Conservation (phyloP, 2,113 vertebrate species). For the Camelus bactrianus region DNA sequence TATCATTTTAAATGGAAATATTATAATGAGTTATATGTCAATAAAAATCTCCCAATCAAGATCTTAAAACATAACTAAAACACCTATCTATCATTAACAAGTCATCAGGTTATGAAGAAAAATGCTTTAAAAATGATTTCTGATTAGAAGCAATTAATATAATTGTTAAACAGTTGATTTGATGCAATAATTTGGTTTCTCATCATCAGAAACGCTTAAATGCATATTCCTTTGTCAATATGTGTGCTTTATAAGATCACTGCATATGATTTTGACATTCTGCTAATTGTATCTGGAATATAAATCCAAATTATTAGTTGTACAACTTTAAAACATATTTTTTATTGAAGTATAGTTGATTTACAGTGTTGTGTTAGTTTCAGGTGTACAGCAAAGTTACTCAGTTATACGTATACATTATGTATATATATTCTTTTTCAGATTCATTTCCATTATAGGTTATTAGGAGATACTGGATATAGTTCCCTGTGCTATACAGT, state of each 20-base stretch:
- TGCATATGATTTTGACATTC: slow-evolving; percentile 15
- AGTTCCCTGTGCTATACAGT: neutral
- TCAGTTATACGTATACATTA: neutral
- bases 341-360: neutral
- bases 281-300: slow-evolving; percentile 20
- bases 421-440: neutral
- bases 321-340: slow-evolving; percentile 1
- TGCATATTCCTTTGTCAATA: slow-evolving; percentile 31
- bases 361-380: neutral
- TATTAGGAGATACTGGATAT: neutral
- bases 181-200: slow-evolving; percentile 45
- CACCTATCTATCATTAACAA: neutral
- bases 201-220: slow-evolving; percentile 4
- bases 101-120: slow-evolving; percentile 33
- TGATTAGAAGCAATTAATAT: slow-evolving; percentile 50
- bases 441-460: neutral
- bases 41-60: slow-evolving; percentile 24
- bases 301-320: slow-evolving; percentile 39
- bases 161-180: slow-evolving; percentile 55
- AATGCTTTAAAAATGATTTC: slow-evolving; percentile 54
- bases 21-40: slow-evolving; percentile 28
- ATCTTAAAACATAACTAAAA: slow-evolving; percentile 35
- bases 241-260: slow-evolving; percentile 22
- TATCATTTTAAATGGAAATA: slow-evolving; percentile 60
- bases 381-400: neutral